Evolutionary conservation across 2,888 invertebrate species (phyloP), one percentile per base, ranked within the genome.

Genomic region (Drosophila multiciliata): DNA sequence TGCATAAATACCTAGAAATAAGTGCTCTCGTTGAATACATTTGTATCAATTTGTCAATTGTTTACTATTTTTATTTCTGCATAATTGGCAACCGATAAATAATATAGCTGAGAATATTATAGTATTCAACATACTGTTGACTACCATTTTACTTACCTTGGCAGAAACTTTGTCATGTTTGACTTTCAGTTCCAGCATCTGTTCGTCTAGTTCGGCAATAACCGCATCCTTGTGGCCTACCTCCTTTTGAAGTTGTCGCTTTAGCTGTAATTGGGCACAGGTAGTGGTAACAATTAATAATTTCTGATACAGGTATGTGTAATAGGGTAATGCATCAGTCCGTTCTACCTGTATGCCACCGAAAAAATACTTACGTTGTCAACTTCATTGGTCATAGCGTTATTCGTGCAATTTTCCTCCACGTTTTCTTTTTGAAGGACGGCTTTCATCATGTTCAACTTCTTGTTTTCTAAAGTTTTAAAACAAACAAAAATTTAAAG

Each of bases 231-330:
- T 92, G 36, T 82, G 75, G 17, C 78, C 58, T 36, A 92, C 78
- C 66, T 92, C 85, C 54, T 91, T 92, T 4, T 80, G 72, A n/a
- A 93, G 53, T 20, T 88, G 89, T n/a, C 86, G 82, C 23, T 91
- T 91, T 12, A 91, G 45, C 93, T 93, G 76, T 33, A 86, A 68
- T 54, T 11, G 8, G 29, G n/a, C 12, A 2, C 33, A 62, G 61
- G 53, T 48, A 63, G 20, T 62, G 1, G 8, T 7, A 32, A 32
- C 3, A 50, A 20, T 23, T 26, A 38, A 59, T 61, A 26, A n/a
- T 26, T 54, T 38, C 4, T 20, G 7, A 12, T 33, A 2, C 29
- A 61, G 49, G 49, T 42, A 59, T 48, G 17, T 15, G 17, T 17
- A 26, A 15, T 9, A 33, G 8, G 29, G 2, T 55, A 7, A 55